Evolutionary conservation across 92 coral and sea anemone genomes (phyloP).

Genomic region (Palythoa grandis): DNA sequence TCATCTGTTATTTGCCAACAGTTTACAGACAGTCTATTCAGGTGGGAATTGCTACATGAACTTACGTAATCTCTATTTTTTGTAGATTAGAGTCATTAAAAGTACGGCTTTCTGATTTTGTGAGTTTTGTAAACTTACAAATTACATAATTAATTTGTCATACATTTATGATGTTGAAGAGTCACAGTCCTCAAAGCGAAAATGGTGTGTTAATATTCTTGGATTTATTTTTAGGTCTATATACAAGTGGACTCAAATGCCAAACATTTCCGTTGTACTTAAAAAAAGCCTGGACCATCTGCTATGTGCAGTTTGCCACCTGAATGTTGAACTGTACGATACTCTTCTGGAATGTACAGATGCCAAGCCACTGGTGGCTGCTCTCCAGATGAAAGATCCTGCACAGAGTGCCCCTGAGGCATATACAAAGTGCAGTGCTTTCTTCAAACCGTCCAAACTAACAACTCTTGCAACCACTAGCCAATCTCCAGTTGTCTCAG

Average conservation of each 20-base stretch:
- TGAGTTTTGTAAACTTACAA: too few relatives aligned
- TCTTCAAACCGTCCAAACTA: slow-evolving; percentile 57
- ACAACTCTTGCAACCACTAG: slow-evolving; percentile 73
- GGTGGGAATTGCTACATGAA: slow-evolving; percentile 52
- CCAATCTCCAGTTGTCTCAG: slow-evolving; percentile 66
- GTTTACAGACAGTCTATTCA: slow-evolving; percentile 74
- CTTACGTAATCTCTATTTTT: background rate
- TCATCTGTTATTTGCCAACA: slow-evolving; percentile 50
- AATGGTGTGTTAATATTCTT: background rate
- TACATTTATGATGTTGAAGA: too few relatives aligned
- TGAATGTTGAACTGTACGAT: slow-evolving; percentile 66
- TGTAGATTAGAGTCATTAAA: background rate
- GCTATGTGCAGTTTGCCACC: slow-evolving; percentile 79
- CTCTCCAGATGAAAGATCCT: slow-evolving; percentile 45
- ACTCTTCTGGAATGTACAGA: slow-evolving; percentile 75
- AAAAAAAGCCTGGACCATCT: slow-evolving; percentile 87
- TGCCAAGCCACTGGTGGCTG: slow-evolving; percentile 57
- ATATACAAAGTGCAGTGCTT: slow-evolving; percentile 34
- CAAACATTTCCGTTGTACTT: slow-evolving; percentile 63
- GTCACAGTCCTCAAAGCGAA: too few relatives aligned
- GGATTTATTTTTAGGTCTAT: slow-evolving; percentile 59
- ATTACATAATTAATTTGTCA: too few relatives aligned
- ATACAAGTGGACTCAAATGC: slow-evolving; percentile 78
- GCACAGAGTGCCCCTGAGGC: slow-evolving; percentile 18
- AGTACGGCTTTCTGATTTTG: background rate